Conservation (phyloP, 2,797 vertebrate species). For the Denticeps clupeoides region DNA sequence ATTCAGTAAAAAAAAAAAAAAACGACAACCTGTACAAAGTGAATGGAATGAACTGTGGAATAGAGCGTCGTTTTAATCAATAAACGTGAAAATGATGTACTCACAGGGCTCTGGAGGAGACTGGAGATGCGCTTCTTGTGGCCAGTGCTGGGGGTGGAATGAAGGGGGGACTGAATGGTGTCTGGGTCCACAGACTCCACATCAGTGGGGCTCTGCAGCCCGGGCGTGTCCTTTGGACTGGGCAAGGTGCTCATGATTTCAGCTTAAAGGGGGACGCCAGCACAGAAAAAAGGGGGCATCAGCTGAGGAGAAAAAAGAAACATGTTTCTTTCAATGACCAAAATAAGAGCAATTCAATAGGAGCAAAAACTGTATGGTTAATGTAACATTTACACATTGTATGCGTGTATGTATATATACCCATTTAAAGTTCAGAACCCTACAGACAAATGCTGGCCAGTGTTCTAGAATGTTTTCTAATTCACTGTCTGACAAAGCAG, state of each 20-base stretch:
- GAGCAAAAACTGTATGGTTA: conserved; percentile 36
- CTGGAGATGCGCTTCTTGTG: conserved; percentile 83
- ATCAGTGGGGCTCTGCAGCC: conserved; percentile 67
- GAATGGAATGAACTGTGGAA: no score
- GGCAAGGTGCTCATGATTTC: conserved; percentile 70
- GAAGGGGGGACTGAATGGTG: conserved; percentile 56
- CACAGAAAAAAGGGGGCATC: conserved; percentile 14
- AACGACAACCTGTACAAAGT: no score
- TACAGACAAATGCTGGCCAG: no score
- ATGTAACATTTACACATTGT: no score
- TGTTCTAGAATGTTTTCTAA: no score
- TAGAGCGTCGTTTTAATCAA: no score
- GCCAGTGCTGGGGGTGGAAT: conserved; percentile 65
- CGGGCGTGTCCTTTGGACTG: conserved; percentile 60
- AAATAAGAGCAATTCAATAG: no score
- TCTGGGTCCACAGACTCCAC: conserved; percentile 60
- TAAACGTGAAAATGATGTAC: conserved; percentile 19
- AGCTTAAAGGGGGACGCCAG: conserved; percentile 17
- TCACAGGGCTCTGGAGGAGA: conserved; percentile 86
- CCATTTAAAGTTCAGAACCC: no score
- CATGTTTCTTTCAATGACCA: background rate
- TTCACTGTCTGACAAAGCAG: no score
- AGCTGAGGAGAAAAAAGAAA: conserved; percentile 6
- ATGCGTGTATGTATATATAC: no score
- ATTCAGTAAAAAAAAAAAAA: no score